Evolutionary conservation across 1,140 invertebrate species (phyloP).

Genomic region (Steinernema khuongi): DNA sequence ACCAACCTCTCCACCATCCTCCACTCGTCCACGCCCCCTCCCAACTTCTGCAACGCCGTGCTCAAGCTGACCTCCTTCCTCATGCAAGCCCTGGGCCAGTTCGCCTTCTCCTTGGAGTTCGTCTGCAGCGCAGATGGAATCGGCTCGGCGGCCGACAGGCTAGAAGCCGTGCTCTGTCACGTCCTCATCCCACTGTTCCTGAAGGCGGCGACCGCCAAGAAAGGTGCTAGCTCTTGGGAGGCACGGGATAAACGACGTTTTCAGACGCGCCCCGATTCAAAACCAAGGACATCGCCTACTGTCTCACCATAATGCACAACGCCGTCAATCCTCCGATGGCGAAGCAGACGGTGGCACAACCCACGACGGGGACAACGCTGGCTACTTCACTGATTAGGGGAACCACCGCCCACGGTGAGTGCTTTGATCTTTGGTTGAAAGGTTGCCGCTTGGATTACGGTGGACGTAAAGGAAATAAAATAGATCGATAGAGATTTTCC

Average conservation of each 20-base stretch:
- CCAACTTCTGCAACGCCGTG: conserved; percentile 89
- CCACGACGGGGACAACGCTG: conserved; percentile 41
- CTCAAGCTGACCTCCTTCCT: conserved; percentile 85
- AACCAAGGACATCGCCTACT: conserved; percentile 80
- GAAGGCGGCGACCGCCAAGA: conserved; percentile 80
- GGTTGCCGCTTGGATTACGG: no score
- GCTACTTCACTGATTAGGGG: conserved; percentile 52
- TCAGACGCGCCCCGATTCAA: conserved; percentile 80
- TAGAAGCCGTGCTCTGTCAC: conserved; percentile 89
- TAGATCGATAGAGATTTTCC: no score
- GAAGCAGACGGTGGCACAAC: conserved; percentile 52
- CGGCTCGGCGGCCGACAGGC: conserved; percentile 81
- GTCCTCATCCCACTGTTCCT: conserved; percentile 90
- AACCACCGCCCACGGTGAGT: conserved; percentile 26
- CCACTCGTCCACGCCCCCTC: conserved; percentile 73
- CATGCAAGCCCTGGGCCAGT: conserved; percentile 74
- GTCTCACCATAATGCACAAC: conserved; percentile 79
- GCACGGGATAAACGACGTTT: conserved; percentile 33
- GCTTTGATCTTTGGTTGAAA: no score
- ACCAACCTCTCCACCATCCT: conserved; percentile 51
- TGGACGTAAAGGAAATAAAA: no score
- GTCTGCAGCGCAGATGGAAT: conserved; percentile 80
- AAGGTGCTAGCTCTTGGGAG: conserved; percentile 66
- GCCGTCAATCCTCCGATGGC: conserved; percentile 70
- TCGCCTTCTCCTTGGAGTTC: conserved; percentile 73